These are phyloP conservation scores for Reinhardtius hippoglossoides DNA, from an alignment of 2,113 vertebrate genomes.

Conservation along the genomic window DNA sequence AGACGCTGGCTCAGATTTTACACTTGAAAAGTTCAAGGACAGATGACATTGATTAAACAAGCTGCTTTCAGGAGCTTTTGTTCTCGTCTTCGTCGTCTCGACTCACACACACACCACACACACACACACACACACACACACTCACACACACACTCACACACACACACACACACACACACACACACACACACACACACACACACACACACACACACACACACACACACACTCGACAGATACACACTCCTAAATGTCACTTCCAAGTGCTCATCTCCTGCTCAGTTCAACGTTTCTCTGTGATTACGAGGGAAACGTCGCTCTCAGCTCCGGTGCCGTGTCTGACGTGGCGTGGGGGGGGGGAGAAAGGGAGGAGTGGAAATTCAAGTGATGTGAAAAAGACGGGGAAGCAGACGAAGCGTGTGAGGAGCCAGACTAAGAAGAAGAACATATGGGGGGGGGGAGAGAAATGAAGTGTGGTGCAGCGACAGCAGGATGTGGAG, in stretches of 20 bases:
- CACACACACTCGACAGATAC: background rate
- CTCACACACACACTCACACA: background rate
- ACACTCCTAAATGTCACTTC: background rate
- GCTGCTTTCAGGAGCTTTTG: too few relatives aligned
- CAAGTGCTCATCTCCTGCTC: background rate
- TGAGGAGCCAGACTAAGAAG: constrained; percentile 25
- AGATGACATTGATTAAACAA: background rate
- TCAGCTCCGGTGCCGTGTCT: constrained; percentile 16
- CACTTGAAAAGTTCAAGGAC: too few relatives aligned
- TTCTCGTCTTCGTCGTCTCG: too few relatives aligned
- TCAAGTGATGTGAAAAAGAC: constrained; percentile 35
- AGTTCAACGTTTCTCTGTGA: background rate
- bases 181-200: background rate
- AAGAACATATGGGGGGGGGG: constrained; percentile 9
- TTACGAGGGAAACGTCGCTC: background rate
- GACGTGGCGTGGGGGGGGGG: too few relatives aligned
- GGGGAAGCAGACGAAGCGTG: too few relatives aligned
- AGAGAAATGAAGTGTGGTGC: background rate
- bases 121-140: background rate
- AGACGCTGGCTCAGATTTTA: too few relatives aligned
- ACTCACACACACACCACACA: background rate
- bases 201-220: background rate
- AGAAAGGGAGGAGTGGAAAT: constrained; percentile 13
- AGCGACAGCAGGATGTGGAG: constrained; percentile 30
- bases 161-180: background rate